A percentile compares a stretch with the other conserved stretches of the same genome.
These are phyloP conservation scores for Cheilosia variabilis DNA, from an alignment of 2,888 invertebrate genomes.

Conservation along the genomic window DNA sequence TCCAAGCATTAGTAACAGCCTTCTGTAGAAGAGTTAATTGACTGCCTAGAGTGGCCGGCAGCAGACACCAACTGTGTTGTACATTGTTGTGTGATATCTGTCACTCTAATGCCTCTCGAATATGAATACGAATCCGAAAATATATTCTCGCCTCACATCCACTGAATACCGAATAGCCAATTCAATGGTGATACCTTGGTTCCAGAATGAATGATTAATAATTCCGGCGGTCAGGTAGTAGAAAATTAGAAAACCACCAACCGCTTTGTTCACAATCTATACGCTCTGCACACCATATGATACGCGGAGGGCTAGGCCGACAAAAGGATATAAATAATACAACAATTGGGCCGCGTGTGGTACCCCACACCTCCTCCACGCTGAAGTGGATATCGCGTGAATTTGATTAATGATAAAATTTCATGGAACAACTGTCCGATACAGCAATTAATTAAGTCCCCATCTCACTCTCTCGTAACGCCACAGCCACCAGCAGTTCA, in stretches of 20 bases:
- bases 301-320: slow-evolving; percentile 54
- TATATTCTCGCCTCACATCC: background rate
- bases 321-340: slow-evolving; percentile 76
- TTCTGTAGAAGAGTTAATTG: slow-evolving; percentile 25
- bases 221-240: slow-evolving; percentile 51
- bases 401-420: slow-evolving; percentile 83
- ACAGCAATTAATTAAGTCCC: slow-evolving; percentile 75
- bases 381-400: slow-evolving; percentile 76
- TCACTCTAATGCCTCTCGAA: slow-evolving; percentile 34
- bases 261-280: slow-evolving; percentile 58
- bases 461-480: slow-evolving; percentile 59
- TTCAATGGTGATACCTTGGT: slow-evolving; percentile 39
- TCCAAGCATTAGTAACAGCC: slow-evolving; percentile 39
- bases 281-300: slow-evolving; percentile 52
- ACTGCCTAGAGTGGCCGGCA: slow-evolving; percentile 6
- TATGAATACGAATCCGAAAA: slow-evolving; percentile 27
- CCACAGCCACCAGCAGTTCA: slow-evolving; percentile 58
- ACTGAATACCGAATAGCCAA: slow-evolving; percentile 10
- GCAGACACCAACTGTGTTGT: slow-evolving; percentile 8
- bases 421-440: slow-evolving; percentile 82
- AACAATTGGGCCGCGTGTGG: slow-evolving; percentile 73
- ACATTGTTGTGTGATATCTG: slow-evolving; percentile 8
- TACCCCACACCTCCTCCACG: slow-evolving; percentile 51
- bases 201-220: slow-evolving; percentile 51
- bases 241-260: slow-evolving; percentile 56